phyloP scores from a whole-genome alignment of 2,797 vertebrate species.

The Neosalanx taihuensis region DNA sequence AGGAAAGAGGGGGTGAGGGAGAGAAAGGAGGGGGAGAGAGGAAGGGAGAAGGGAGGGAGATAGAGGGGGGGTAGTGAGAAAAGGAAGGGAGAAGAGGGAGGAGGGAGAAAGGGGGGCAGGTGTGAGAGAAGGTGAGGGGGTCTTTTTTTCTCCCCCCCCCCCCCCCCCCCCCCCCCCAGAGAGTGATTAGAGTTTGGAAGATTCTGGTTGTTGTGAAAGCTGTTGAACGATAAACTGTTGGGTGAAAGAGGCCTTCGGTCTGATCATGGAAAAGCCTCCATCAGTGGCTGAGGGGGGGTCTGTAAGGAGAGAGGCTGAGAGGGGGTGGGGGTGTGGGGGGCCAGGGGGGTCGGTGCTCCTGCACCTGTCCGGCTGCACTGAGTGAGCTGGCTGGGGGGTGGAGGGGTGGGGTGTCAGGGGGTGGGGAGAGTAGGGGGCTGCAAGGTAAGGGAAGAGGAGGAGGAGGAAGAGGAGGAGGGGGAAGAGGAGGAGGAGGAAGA shows the following conservation, averaged over 20 bases:
- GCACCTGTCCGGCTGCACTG: slow-evolving; percentile 65
- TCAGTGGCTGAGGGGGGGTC: background rate
- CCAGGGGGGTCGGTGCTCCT: slow-evolving; percentile 28
- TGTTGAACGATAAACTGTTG: too few species aligned
- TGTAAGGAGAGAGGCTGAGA: slow-evolving; percentile 23
- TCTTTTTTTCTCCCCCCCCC: too few species aligned
- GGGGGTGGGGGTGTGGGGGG: slow-evolving; percentile 42
- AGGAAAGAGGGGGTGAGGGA: too few species aligned
- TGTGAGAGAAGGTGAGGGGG: slow-evolving; percentile 41
- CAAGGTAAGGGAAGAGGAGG: slow-evolving; percentile 37
- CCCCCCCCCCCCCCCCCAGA: too few species aligned
- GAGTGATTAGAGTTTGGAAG: background rate
- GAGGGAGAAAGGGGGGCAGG: too few species aligned
- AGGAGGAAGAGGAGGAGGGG: slow-evolving; percentile 24
- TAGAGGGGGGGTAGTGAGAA: too few species aligned
- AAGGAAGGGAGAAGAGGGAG: too few species aligned
- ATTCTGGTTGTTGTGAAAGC: background rate
- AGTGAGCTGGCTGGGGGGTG: slow-evolving; percentile 50
- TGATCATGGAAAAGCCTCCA: background rate
- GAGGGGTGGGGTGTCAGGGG: slow-evolving; percentile 20
- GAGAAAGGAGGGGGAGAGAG: too few species aligned
- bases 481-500: slow-evolving; percentile 40
- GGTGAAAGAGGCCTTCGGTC: too few species aligned
- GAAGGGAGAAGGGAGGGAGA: too few species aligned
- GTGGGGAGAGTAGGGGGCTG: slow-evolving; percentile 32